These are phyloP conservation scores for Drosophila meridiana DNA, from an alignment of 2,888 invertebrate species.

Conservation along the genomic window DNA sequence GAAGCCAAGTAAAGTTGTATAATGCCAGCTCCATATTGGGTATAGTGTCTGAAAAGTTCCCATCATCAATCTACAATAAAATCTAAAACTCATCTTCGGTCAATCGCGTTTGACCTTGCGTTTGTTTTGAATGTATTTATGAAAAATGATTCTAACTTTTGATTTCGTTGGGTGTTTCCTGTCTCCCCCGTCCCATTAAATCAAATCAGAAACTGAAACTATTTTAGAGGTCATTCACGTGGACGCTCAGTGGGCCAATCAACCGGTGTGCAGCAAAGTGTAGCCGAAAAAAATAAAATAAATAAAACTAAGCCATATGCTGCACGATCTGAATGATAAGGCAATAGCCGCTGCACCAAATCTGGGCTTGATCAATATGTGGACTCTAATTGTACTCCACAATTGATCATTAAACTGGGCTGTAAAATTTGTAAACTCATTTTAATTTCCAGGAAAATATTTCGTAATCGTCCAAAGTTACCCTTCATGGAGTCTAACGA, in stretches of 20 bases:
- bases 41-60: conserved; percentile 43
- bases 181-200: background rate
- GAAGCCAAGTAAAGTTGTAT: conserved; percentile 15
- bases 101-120: conserved; percentile 71
- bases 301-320: conserved; percentile 25
- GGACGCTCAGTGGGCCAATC: conserved; percentile 50
- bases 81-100: conserved; percentile 52
- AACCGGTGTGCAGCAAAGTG: conserved; percentile 72
- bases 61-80: conserved; percentile 62
- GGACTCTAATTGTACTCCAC: conserved; percentile 16
- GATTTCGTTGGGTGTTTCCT: conserved; percentile 56
- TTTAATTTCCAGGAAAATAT: conserved; percentile 48
- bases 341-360: conserved; percentile 14
- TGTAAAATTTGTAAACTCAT: conserved; percentile 41
- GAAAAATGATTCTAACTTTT: conserved; percentile 63
- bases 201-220: conserved; percentile 13
- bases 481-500: conserved; percentile 43
- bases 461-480: conserved; percentile 27
- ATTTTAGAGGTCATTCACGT: conserved; percentile 75
- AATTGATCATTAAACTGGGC: background rate
- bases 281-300: conserved; percentile 55
- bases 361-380: conserved; percentile 32
- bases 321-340: conserved; percentile 49
- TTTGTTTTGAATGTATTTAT: conserved; percentile 53
- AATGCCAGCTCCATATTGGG: conserved; percentile 51